Conservation (phyloP, 2,888 invertebrate genomes). For the Sarcophaga carnaria region DNA sequence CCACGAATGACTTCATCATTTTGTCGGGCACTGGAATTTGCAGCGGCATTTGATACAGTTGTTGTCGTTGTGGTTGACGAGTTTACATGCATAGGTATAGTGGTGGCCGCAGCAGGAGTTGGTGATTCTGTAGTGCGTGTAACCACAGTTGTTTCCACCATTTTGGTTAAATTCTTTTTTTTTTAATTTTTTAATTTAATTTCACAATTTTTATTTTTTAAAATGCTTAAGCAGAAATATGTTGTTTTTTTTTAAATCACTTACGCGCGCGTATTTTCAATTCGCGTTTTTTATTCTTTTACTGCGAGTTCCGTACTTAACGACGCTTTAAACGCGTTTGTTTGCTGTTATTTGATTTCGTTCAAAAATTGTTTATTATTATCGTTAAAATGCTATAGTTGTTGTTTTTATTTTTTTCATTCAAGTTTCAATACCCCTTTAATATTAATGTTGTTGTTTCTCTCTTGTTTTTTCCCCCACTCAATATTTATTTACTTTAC, state of each 20-base stretch:
- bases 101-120: conserved; percentile 54
- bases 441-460: conserved; percentile 19
- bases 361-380: conserved; percentile 28
- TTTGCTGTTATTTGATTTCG: conserved; percentile 37
- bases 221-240: conserved; percentile 25
- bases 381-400: neutral
- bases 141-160: conserved; percentile 76
- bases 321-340: conserved; percentile 69
- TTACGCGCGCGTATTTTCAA: conserved; percentile 47
- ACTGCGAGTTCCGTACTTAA: conserved; percentile 55
- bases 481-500: conserved; percentile 62
- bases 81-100: conserved; percentile 63
- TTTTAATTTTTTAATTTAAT: neutral
- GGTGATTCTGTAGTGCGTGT: conserved; percentile 66
- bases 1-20: conserved; percentile 77
- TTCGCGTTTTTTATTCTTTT: conserved; percentile 19
- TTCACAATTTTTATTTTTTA: conserved; percentile 14
- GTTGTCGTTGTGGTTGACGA: conserved; percentile 53
- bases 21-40: conserved; percentile 55
- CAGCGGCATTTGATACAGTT: conserved; percentile 22
- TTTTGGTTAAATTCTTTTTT: conserved; percentile 58
- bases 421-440: conserved; percentile 49
- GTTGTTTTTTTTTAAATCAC: conserved; percentile 21
- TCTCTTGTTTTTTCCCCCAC: conserved; percentile 41
- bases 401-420: conserved; percentile 33